Conservation (phyloP, 1,140 invertebrate species). For the Cydia fagiglandana region DNA sequence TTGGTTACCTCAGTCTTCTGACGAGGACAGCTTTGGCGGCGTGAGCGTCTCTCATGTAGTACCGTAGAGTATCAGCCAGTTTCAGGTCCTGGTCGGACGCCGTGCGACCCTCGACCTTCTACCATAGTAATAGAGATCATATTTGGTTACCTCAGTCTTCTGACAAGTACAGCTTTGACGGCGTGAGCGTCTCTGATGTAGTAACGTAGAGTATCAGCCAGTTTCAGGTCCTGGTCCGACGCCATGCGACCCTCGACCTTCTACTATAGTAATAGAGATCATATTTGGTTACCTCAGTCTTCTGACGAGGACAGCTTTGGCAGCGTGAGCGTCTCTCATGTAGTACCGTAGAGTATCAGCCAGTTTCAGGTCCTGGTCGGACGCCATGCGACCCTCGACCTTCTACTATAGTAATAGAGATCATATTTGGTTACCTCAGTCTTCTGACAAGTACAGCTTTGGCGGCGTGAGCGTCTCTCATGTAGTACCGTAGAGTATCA, state of each 20-base stretch:
- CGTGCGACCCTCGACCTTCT: conserved; percentile 97
- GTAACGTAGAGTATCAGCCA: conserved; percentile 99
- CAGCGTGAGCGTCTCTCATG: conserved; percentile 96
- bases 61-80: conserved; percentile 98
- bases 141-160: conserved; percentile 84
- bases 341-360: conserved; percentile 96
- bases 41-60: conserved; percentile 95
- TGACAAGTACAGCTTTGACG: conserved; percentile 95
- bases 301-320: conserved; percentile 96
- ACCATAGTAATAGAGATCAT: conserved; percentile 44
- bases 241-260: conserved; percentile 97
- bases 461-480: conserved; percentile 96
- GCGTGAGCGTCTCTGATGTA: conserved; percentile 97
- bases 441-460: conserved; percentile 97
- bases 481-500: conserved; percentile 95
- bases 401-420: conserved; percentile 82
- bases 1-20: conserved; percentile 83
- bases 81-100: conserved; percentile 99
- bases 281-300: conserved; percentile 83
- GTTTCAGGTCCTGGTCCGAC: conserved; percentile 98
- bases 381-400: conserved; percentile 96
- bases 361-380: conserved; percentile 98
- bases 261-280: conserved; percentile 75
- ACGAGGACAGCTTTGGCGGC: conserved; percentile 97
- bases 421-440: conserved; percentile 78